These are phyloP conservation scores for Aromia moschata DNA, from an alignment of 2,888 invertebrate species.

Conservation along the genomic window DNA sequence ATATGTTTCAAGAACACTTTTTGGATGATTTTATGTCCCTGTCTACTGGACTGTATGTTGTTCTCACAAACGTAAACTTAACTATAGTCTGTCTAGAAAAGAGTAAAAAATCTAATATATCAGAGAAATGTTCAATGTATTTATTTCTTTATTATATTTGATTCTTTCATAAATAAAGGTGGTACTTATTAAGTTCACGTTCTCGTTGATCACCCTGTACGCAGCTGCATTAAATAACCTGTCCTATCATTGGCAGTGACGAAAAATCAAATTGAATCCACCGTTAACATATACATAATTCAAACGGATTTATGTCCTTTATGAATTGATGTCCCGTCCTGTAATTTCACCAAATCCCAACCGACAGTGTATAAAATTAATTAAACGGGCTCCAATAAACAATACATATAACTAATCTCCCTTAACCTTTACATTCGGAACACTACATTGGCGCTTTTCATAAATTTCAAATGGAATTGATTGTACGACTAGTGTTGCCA, in stretches of 20 bases:
- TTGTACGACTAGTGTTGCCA: neutral
- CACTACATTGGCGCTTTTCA: neutral
- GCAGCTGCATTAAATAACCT: neutral
- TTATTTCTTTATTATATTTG: too few species aligned
- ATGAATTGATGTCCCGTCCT: constrained; percentile 5
- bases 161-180: too few species aligned
- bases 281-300: constrained; percentile 6
- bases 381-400: neutral
- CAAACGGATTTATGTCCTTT: constrained; percentile 6
- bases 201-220: too few species aligned
- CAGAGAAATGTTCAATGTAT: too few species aligned
- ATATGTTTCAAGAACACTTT: too few species aligned
- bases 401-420: neutral
- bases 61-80: too few species aligned
- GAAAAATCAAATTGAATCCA: constrained; percentile 1
- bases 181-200: too few species aligned
- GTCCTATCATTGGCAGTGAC: neutral
- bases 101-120: too few species aligned
- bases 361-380: constrained; percentile 1
- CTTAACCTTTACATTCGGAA: neutral
- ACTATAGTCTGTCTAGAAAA: too few species aligned
- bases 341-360: constrained; percentile 7
- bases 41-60: too few species aligned
- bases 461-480: neutral
- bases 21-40: too few species aligned